Conservation (phyloP, 92 coral and sea anemone species). For the Porites lobata region DNA sequence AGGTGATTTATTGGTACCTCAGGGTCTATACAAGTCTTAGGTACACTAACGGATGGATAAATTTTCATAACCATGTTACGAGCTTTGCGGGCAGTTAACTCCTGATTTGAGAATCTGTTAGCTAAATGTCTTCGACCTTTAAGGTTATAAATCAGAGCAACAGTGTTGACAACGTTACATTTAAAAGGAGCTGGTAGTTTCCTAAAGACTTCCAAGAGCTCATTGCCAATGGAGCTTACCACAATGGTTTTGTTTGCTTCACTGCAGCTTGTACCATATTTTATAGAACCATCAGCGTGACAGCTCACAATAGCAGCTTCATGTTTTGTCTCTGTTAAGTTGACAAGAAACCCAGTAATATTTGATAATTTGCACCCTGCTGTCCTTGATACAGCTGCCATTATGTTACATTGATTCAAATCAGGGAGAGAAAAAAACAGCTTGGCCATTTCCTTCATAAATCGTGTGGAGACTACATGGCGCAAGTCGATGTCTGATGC, state of each 20-base stretch:
- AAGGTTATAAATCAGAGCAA: constrained; percentile 59
- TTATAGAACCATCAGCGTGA: neutral
- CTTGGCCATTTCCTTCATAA: constrained; percentile 72
- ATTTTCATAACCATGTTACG: constrained; percentile 56
- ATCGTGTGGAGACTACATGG: constrained; percentile 41
- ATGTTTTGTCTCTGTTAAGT: constrained; percentile 34
- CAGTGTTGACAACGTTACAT: constrained; percentile 73
- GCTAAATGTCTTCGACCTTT: constrained; percentile 31
- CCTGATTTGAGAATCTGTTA: neutral
- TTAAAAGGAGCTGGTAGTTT: constrained; percentile 81
- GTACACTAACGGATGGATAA: constrained; percentile 58
- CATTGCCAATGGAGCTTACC: constrained; percentile 8
- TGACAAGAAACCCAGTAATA: constrained; percentile 25
- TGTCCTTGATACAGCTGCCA: constrained; percentile 43
- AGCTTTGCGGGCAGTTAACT: constrained; percentile 53
- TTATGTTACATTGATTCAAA: constrained; percentile 54
- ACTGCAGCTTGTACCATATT: neutral
- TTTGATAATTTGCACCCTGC: constrained; percentile 48
- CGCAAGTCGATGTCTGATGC: constrained; percentile 4
- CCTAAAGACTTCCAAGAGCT: constrained; percentile 66
- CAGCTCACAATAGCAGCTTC: constrained; percentile 26
- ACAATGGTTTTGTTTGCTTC: constrained; percentile 5
- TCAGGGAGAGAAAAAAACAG: constrained; percentile 69
- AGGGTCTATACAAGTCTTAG: constrained; percentile 62
- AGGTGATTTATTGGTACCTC: constrained; percentile 26